Evolutionary conservation across 1,140 invertebrate genomes (phyloP), one percentile per base, ranked within the genome.

Genomic region (Lepidurus packardi): DNA sequence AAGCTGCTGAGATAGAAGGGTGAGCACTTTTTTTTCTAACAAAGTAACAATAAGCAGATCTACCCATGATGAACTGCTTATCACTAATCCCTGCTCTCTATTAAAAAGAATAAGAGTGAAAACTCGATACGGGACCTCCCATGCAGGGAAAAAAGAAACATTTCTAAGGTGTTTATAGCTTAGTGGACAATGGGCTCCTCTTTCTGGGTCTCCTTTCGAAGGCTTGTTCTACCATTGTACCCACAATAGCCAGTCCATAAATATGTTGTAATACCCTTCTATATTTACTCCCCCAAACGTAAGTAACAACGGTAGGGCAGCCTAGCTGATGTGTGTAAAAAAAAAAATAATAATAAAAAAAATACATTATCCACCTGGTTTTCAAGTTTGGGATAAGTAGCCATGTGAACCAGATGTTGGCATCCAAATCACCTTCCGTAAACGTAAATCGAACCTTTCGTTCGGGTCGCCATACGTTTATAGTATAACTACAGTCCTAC

Each of bases 231-330:
- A 65, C 53, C 21, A 65, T 9, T 65, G 16, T 65, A 65, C 53
- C 6, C 53, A 65, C 53, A 65, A 65, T 65, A 21, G 53, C 53
- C 53, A 65, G 53, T 65, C 53, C 53, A 65, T 65, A 65, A 65
- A 65, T 21, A 65, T 9, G 16, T 65, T 7, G 53, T 65, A 65
- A 65, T 65, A 7, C 53, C 6, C 53, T 65, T 65, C 53, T 21
- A 4, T n/a, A 21, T 47, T 47, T 65, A 65, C 53, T 65, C 53
- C 53, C 6, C 53, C 53, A 65, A n/a, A 65, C 21, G 53, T 21
- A 65, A 65, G 16, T 65, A 65, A n/a, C 53, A 65, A 3, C 34
- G 34, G 34, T 34, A 34, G 34, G 34, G 1, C 13, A 13, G 45
- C 13, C 16, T 16, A 65, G 7, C 21, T 21, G 53, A n/a, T n/a